Evolutionary conservation across 2,113 vertebrate species (phyloP), one percentile per base, ranked within the genome.

Genomic region (Ia io): DNA sequence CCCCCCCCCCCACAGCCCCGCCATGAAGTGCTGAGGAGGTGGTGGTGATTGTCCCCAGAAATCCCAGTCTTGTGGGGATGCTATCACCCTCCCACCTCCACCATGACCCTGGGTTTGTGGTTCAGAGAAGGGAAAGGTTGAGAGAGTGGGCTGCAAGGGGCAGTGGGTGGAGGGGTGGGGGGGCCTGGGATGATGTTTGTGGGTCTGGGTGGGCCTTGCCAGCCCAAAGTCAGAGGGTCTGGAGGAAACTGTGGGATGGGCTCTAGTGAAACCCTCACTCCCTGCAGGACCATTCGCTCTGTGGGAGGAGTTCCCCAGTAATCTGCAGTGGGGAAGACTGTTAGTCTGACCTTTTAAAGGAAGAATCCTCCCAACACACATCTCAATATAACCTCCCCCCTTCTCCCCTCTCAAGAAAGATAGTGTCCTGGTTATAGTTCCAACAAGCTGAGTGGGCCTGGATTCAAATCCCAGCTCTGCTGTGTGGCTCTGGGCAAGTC

Each of bases 381-480:
- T 59, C 30, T 85, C 69, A 47, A 56, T 30, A 53, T 49, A 53
- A 42, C 35, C 30, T 18, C 51, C 9, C 47, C 13, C 8, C 18
- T 1, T 10, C 6, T 28, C n/a, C 42, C 5, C n/a, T 47, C 10
- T 37, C 51, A 59, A 3, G 5, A n/a, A 83, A 84, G 49, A 70
- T 28, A 30, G 59, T 51, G n/a, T 69, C 20, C 8, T 14, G n/a
- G 40, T 53, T 40, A 51, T 3, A 2, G 61, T 47, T 74, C 30
- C 5, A 18, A 40, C 6, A 35, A 53, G 40, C 53, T 22, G 0
- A 23, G 40, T 63, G 44, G 69, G 35, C 44, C 78, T 86, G 86
- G 78, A 56, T 56, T 88, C 92, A 78, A 93, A 91, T 86, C 32
- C 37, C 65, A 84, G 85, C 49, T 67, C 42, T 56, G 91, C 91